Evolutionary conservation across 2,797 vertebrate species (phyloP).

Genomic region (Phoeniculus purpureus): DNA sequence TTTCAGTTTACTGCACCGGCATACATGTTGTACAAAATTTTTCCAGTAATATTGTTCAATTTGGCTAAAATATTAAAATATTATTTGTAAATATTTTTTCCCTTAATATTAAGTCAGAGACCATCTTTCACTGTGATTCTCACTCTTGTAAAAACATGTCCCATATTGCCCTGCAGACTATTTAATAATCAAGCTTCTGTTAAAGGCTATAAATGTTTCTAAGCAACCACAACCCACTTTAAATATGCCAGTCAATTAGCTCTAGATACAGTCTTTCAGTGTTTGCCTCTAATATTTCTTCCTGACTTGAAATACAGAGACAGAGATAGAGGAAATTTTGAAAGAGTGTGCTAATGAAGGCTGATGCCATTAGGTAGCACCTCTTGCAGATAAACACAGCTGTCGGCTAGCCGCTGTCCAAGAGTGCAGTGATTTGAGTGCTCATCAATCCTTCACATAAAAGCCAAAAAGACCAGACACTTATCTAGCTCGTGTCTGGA

Average conservation of each 20-base stretch:
- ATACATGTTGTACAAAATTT: background rate
- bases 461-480: conserved; percentile 1
- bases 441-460: background rate
- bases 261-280: background rate
- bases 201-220: conserved; percentile 42
- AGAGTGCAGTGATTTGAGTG: background rate
- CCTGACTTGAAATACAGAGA: background rate
- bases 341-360: background rate
- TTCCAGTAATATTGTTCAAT: conserved; percentile 2
- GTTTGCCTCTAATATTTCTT: conserved; percentile 12
- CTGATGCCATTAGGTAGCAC: background rate
- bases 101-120: background rate
- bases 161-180: background rate
- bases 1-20: background rate
- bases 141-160: background rate
- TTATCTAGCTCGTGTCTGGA: background rate
- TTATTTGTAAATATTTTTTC: conserved; percentile 37
- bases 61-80: background rate
- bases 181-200: conserved; percentile 24
- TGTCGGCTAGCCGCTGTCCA: background rate
- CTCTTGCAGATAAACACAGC: background rate
- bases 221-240: conserved; percentile 43
- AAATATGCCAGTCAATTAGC: conserved; percentile 40
- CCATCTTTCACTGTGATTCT: conserved; percentile 19
- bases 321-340: background rate